A percentile compares a stretch with the other conserved stretches of the same genome.
phyloP scores from a whole-genome alignment of 2,888 invertebrate genomes.

The Oscheius sp. region DNA sequence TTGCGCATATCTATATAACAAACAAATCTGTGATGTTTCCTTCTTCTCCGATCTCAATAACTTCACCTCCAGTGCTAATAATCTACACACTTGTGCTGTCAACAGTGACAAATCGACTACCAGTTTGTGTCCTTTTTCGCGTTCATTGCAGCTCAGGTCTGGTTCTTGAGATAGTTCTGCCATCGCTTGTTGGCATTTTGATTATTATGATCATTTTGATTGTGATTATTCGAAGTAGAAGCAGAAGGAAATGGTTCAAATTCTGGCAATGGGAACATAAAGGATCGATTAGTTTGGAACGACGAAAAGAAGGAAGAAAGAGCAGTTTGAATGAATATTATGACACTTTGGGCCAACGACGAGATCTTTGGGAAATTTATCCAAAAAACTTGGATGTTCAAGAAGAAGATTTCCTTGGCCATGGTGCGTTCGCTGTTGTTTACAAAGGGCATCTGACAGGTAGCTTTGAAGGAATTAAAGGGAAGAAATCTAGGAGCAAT shows the following conservation, averaged over 20 bases:
- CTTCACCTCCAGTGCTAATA: background rate
- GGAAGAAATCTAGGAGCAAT: too few species aligned
- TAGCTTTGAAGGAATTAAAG: background rate
- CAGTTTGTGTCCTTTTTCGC: background rate
- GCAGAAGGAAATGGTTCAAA: background rate
- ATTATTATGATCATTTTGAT: background rate
- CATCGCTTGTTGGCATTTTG: background rate
- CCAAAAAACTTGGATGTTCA: slow-evolving; percentile 41
- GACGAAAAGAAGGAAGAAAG: background rate
- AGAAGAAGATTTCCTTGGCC: slow-evolving; percentile 53
- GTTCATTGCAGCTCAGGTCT: background rate
- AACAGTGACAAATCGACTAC: background rate
- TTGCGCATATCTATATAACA: background rate
- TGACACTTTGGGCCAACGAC: background rate
- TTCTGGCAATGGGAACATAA: slow-evolving; percentile 20
- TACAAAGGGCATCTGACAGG: slow-evolving; percentile 55
- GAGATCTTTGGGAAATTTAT: slow-evolving; percentile 53
- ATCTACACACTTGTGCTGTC: background rate
- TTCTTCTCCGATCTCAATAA: background rate
- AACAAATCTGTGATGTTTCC: background rate
- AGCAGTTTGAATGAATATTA: background rate
- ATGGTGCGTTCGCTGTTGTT: slow-evolving; percentile 60
- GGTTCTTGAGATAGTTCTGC: background rate
- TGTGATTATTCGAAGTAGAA: background rate
- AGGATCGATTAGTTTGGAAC: background rate